Base-by-base conservation (phyloP, 53 echinoderm and acorn worm species). In the Stichopus horrens region DNA sequence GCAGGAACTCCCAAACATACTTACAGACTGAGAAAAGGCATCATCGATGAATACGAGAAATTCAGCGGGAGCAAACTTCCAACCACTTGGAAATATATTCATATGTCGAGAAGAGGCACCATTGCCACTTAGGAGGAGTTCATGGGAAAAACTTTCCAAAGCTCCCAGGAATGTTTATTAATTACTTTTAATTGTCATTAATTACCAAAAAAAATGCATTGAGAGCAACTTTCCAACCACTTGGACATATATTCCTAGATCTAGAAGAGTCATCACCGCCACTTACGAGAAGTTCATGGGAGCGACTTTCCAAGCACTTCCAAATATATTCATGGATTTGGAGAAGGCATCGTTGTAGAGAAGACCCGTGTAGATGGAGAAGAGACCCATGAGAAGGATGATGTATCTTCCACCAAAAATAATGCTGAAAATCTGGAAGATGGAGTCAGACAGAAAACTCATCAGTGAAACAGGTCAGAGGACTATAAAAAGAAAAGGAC, bases 331-430 rank as follows among this genome's bases (percentile, higher is more conserved):
- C 20, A 99, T 20, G 0, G 99, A 96, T 78, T 96, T 96, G 59
- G 99, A 99, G 90, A 94, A 93, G 80, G 91, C 80, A 68, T 99
- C 99, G 74, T 99, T 99, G 90, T 99, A 99, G 14, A 99, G 88
- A 58, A 99, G 90, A 57, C 99, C 99, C 11, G 91, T 73, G 88
- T 99, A 99, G 23, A 99, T 89, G 14, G 99, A 96, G 88, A 99
- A 99, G 1, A 93, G 89, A 6, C 99, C 99, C 99, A 99, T 99
- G 52, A 96, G 90, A 19, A 99, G n/a, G 73, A 99, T 92, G 86
- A 99, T 91, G 88, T 99, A 99, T 9, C 99, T 96, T 58, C 99
- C 99, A 7, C 92, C 93, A 23, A 92, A 96, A 88, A 99, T 91
- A 58, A 93, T 96, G 57, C 94, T 91, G 67, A 95, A 96, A 54